Evolutionary conservation across 2,797 vertebrate species (phyloP), one percentile per base, ranked within the genome.

Genomic region (Cuniculus paca): DNA sequence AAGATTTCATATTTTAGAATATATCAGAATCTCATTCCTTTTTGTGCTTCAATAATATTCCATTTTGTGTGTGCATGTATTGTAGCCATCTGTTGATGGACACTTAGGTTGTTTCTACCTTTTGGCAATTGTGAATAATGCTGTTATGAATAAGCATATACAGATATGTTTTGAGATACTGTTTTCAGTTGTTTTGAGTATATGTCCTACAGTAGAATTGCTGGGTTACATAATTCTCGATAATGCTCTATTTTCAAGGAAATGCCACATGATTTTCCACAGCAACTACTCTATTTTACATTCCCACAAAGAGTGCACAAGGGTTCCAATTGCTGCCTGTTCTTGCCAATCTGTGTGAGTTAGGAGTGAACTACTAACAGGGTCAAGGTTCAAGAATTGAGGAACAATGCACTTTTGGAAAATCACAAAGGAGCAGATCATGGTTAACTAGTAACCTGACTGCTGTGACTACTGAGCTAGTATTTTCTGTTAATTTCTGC

Each of bases 161-260:
- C 26, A 93, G 87, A 34, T 84, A 60, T 80, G 28, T 74, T 79
- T 79, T 85, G 54, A 97, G n/a, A 72, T 13, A 6, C 45, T 88
- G 74, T 39, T 91, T 95, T 93, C 78, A 91, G 4, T 91, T 93
- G 9, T 81, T 80, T 63, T 28, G 56, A 45, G 63, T 86, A n/a
- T 34, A 77, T 50, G 28, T 22, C 19, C 92, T 65, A 28, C 85
- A 74, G 36, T 70, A 26, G 39, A 88, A 95, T 48, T 63, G 28
- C 52, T 93, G 24, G 65, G 26, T 91, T 39, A 92, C 50, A 70
- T 84, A 88, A 83, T 87, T 93, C 68, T 85, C 45, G 50, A 8
- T 45, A 68, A 36, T 36, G n/a, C n/a, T 68, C n/a, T 68, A 36
- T 61, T 86, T 91, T 91, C 19, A 39, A 94, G 75, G 48, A 74